These are phyloP conservation scores for Tetramorium simillimum DNA, from an alignment of 1,140 invertebrate species.

Conservation along the genomic window DNA sequence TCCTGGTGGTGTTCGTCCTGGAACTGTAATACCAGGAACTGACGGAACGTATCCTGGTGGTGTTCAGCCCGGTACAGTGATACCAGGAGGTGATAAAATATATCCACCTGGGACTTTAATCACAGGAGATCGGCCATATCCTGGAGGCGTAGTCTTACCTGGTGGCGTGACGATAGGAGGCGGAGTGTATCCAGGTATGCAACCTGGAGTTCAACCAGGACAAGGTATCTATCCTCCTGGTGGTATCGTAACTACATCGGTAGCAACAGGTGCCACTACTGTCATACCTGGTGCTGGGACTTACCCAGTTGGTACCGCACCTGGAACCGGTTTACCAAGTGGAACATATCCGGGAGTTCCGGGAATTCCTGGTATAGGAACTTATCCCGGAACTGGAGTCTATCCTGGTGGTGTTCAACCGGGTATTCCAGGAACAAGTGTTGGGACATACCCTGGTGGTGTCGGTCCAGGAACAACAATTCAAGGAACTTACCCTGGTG, in stretches of 20 bases:
- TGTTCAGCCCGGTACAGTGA: constrained; percentile 42
- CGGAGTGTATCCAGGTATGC: constrained; percentile 54
- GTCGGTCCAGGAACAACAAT: constrained; percentile 45
- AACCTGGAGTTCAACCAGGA: constrained; percentile 54
- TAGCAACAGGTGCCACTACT: constrained; percentile 40
- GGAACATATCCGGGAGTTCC: constrained; percentile 43
- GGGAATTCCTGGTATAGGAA: constrained; percentile 42
- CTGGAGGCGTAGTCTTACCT: background rate
- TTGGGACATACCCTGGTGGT: constrained; percentile 8
- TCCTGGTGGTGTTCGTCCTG: constrained; percentile 29
- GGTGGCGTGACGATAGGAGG: constrained; percentile 31
- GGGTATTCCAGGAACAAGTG: constrained; percentile 56
- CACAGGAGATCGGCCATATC: constrained; percentile 50
- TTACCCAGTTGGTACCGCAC: constrained; percentile 56
- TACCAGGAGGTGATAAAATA: constrained; percentile 29
- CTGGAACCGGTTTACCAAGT: constrained; percentile 42
- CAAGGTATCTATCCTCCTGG: constrained; percentile 56
- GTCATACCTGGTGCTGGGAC: constrained; percentile 39
- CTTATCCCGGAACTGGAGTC: constrained; percentile 23
- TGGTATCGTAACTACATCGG: constrained; percentile 39
- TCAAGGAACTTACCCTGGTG: constrained; percentile 28
- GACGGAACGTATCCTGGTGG: constrained; percentile 38
- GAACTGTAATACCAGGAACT: background rate
- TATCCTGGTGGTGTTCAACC: constrained; percentile 43
- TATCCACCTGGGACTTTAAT: constrained; percentile 45